Conservation (phyloP, 2,797 vertebrate species). For the Bovichtus diacanthus region DNA sequence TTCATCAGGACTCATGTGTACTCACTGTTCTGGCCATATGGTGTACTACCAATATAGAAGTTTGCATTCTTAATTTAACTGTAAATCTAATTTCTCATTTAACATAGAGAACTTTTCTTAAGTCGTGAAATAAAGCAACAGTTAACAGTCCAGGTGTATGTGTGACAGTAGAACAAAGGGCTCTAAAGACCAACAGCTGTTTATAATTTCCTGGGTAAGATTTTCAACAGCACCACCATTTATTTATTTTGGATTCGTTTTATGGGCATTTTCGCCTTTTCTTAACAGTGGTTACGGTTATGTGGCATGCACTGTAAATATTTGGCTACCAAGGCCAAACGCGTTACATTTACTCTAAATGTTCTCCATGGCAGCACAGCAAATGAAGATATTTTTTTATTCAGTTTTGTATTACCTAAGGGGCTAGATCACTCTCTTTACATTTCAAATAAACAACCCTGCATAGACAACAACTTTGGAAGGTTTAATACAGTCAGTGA, state of each 20-base stretch:
- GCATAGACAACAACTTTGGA: neutral
- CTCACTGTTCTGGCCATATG: no score
- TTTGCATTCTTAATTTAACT: neutral
- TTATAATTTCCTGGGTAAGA: neutral
- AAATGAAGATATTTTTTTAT: neutral
- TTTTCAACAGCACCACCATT: neutral
- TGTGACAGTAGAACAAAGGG: no score
- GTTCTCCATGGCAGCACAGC: neutral
- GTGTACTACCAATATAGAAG: neutral
- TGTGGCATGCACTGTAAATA: no score
- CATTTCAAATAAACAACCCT: neutral
- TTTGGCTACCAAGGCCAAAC: no score
- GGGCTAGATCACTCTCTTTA: slow-evolving; percentile 2
- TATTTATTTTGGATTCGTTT: no score
- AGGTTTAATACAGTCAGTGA: neutral
- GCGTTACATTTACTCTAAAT: neutral
- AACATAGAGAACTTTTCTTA: neutral
- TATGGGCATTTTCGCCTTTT: no score
- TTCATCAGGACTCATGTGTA: neutral
- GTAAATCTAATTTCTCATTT: neutral
- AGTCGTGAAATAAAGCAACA: no score
- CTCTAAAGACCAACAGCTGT: neutral
- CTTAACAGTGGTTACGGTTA: no score
- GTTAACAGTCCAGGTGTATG: no score
- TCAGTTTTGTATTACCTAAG: neutral